These are phyloP conservation scores for Tokudaia tokunoshimensis DNA, from an alignment of 2,797 vertebrate genomes.

Conservation along the genomic window DNA sequence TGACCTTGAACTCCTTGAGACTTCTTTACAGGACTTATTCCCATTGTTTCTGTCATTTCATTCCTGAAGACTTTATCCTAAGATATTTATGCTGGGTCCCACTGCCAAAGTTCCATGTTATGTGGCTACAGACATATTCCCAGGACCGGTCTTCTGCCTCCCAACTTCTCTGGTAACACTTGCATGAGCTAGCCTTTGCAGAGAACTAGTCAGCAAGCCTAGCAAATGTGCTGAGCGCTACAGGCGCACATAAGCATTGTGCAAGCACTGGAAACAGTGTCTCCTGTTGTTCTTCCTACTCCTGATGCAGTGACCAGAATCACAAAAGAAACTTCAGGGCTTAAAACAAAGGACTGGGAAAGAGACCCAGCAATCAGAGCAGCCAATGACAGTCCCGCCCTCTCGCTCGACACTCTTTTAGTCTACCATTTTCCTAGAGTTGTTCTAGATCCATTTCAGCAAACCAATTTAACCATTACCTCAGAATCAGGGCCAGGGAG, in stretches of 20 bases:
- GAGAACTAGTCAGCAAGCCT: background rate
- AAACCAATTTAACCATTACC: constrained; percentile 34
- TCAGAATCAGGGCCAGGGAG: background rate
- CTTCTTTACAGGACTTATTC: background rate
- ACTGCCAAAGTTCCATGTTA: background rate
- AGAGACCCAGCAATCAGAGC: background rate
- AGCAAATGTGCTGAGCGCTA: background rate
- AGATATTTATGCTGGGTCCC: background rate
- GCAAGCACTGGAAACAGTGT: background rate
- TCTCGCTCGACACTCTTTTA: constrained; percentile 47
- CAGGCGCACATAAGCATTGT: background rate
- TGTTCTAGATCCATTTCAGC: constrained; percentile 57
- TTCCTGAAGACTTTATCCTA: background rate
- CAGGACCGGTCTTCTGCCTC: background rate
- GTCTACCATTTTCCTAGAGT: background rate
- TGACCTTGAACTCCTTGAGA: background rate
- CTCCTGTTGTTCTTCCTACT: background rate
- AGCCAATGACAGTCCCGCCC: background rate
- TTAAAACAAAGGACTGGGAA: background rate
- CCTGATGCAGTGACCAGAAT: background rate
- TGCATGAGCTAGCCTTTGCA: background rate
- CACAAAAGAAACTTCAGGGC: constrained; percentile 5
- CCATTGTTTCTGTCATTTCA: background rate
- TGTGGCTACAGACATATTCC: background rate
- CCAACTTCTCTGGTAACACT: background rate